phyloP scores from a whole-genome alignment of 37 sponge, comb jelly and placozoan genomes.

The Ianthella basta region DNA sequence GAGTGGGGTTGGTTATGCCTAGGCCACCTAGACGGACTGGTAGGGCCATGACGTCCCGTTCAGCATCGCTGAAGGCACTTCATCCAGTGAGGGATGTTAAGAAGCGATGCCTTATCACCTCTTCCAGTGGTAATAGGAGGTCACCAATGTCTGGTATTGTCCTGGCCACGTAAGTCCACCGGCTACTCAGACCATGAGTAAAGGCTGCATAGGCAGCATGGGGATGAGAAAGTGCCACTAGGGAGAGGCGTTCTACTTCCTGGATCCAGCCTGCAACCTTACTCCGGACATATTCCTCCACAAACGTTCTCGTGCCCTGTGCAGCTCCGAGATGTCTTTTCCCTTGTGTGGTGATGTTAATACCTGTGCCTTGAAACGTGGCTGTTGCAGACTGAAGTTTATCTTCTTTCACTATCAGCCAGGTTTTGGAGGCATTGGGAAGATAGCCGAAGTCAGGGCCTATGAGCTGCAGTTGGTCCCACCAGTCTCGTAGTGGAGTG shows the following conservation, averaged over 20 bases:
- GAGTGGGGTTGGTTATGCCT: slow-evolving; percentile 5
- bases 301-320: not conserved
- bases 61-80: slow-evolving; percentile 7
- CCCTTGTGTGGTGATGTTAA: slow-evolving; percentile 6
- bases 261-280: not conserved
- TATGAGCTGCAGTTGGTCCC: slow-evolving; percentile 10
- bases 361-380: not conserved
- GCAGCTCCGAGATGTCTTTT: not conserved
- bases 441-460: slow-evolving; percentile 26
- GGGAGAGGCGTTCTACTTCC: slow-evolving; percentile 2
- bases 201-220: not conserved
- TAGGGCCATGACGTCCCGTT: not conserved
- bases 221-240: not conserved
- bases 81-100: not conserved
- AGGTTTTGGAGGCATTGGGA: slow-evolving; percentile 18
- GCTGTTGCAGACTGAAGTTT: not conserved
- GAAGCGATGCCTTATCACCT: not conserved
- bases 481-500: slow-evolving; percentile 7
- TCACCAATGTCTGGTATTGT: slow-evolving; percentile 2
- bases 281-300: not conserved
- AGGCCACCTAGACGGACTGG: not conserved
- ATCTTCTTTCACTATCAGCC: slow-evolving; percentile 30
- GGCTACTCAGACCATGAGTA: not conserved
- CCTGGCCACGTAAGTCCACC: not conserved
- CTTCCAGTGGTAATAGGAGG: not conserved